These are phyloP conservation scores for Nebria salina DNA, from an alignment of 2,888 invertebrate genomes.

Conservation along the genomic window DNA sequence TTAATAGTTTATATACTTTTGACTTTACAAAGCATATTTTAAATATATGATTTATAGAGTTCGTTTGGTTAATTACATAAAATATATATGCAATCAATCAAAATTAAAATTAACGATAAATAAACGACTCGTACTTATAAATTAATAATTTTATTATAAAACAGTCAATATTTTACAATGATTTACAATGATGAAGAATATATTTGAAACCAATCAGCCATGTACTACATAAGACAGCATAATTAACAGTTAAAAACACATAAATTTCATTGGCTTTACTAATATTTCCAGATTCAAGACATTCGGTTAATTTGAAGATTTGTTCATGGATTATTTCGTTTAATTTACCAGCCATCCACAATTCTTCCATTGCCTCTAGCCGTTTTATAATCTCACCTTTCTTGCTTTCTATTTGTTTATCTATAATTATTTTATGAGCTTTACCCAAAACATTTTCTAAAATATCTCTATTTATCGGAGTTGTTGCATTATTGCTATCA, in stretches of 20 bases:
- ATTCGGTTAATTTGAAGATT: slow-evolving; percentile 15
- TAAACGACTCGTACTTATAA: no score
- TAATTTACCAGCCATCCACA: slow-evolving; percentile 30
- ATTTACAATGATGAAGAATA: slow-evolving; percentile 29
- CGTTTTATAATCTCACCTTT: slow-evolving; percentile 32
- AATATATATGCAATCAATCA: no score
- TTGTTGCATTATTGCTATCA: slow-evolving; percentile 12
- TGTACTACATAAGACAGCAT: slow-evolving; percentile 29
- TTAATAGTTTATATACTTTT: no score
- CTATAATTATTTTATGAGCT: slow-evolving; percentile 54
- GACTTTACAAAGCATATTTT: no score
- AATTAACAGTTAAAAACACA: slow-evolving; percentile 27
- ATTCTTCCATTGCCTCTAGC: slow-evolving; percentile 21
- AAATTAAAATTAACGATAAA: no score
- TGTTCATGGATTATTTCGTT: slow-evolving; percentile 9
- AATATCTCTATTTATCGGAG: not conserved
- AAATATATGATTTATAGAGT: no score
- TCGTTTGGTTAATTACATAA: no score
- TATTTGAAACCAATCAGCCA: slow-evolving; percentile 38
- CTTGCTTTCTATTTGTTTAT: slow-evolving; percentile 14
- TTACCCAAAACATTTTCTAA: slow-evolving; percentile 25
- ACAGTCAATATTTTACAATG: not conserved
- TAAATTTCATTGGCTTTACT: slow-evolving; percentile 31
- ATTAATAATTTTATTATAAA: not conserved
- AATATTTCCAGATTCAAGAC: slow-evolving; percentile 13